Conservation (phyloP, 2,797 vertebrate species). For the Numenius phaeopus region DNA sequence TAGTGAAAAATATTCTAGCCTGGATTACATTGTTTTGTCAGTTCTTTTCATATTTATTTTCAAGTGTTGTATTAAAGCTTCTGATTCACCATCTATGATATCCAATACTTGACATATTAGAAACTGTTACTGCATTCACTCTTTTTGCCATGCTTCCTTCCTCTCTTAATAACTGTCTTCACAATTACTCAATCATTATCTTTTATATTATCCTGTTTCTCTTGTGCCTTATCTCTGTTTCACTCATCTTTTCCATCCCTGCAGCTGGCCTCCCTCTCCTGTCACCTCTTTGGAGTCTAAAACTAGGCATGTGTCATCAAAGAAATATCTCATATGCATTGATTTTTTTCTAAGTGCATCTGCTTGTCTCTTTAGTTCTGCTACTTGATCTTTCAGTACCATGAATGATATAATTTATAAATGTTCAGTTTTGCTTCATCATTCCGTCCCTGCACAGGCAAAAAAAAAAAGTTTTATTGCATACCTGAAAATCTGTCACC, state of each 20-base stretch:
- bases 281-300: conserved; percentile 39
- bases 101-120: background rate
- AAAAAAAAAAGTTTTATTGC: background rate
- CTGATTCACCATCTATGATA: background rate
- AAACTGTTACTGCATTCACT: background rate
- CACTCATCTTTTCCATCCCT: conserved; percentile 48
- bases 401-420: background rate
- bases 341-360: conserved; percentile 44
- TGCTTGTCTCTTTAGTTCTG: conserved; percentile 49
- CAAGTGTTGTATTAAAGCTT: background rate
- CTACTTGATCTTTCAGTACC: conserved; percentile 42
- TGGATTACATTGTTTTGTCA: background rate
- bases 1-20: background rate
- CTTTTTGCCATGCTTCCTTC: conserved; percentile 32
- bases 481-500: background rate
- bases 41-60: conserved; percentile 10
- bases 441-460: background rate
- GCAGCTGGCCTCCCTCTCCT: conserved; percentile 51
- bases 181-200: conserved; percentile 44
- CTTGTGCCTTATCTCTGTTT: conserved; percentile 20
- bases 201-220: conserved; percentile 47
- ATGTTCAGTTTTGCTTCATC: background rate
- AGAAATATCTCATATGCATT: conserved; percentile 8
- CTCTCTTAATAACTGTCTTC: conserved; percentile 48
- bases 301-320: conserved; percentile 43